phyloP scores from a whole-genome alignment of 2,797 vertebrate species.

The Bradypodion pumilum region DNA sequence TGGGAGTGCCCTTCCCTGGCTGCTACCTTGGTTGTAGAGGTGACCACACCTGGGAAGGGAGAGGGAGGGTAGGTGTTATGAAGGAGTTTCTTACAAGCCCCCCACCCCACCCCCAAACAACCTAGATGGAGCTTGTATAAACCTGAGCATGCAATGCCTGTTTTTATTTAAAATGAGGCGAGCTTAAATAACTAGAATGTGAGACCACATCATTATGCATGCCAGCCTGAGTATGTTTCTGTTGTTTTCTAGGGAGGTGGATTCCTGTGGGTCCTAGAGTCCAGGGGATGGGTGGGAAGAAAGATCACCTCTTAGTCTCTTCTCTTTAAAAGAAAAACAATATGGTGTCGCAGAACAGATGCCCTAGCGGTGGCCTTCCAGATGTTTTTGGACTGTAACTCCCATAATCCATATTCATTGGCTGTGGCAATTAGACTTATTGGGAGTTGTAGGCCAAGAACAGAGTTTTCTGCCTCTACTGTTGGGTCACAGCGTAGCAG shows the following conservation, averaged over 20 bases:
- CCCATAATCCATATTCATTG: not conserved
- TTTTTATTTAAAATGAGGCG: not conserved
- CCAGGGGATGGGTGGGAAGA: not conserved
- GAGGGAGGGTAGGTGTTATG: not conserved
- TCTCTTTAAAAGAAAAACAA: not conserved
- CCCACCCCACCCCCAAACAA: too few species aligned
- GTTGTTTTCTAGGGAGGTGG: not conserved
- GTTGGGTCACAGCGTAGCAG: not conserved
- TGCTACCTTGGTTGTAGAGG: not conserved
- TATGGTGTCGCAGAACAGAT: not conserved
- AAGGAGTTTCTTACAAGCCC: not conserved
- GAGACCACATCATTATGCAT: not conserved
- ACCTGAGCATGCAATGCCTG: too few species aligned
- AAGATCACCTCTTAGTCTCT: not conserved
- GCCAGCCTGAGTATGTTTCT: not conserved
- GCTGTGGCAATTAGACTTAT: not conserved
- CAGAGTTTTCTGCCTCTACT: not conserved
- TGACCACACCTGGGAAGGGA: not conserved
- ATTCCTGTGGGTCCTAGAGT: not conserved
- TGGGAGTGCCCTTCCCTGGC: not conserved
- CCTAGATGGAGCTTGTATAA: not conserved
- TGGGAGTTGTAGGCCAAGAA: not conserved
- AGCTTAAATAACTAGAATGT: not conserved
- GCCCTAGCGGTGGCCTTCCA: not conserved
- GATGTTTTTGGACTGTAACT: not conserved